Conservation (phyloP, 2,797 vertebrate genomes). For the Myotis vivesi region DNA sequence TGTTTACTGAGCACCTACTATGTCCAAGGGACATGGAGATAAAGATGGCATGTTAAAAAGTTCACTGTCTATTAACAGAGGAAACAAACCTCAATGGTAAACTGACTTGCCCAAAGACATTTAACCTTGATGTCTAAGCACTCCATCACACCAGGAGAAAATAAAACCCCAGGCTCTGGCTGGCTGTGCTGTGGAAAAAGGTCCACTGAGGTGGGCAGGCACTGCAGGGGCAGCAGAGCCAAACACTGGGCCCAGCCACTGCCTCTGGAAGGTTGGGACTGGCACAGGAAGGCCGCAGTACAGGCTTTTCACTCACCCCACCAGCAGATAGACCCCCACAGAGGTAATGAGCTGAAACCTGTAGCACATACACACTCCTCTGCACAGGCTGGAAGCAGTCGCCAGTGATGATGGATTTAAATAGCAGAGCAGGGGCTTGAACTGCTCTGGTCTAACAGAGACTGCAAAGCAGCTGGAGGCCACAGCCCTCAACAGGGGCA, state of each 20-base stretch:
- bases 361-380: not conserved
- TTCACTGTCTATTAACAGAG: not conserved
- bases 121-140: not conserved
- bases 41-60: not conserved
- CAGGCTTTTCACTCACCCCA: not conserved
- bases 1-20: not conserved
- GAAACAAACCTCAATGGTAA: not conserved
- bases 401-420: conserved; percentile 46
- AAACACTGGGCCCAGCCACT: not conserved
- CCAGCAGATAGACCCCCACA: not conserved
- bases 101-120: not conserved
- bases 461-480: conserved; percentile 43
- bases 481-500: not conserved
- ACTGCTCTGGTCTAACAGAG: not conserved
- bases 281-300: not conserved
- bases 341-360: conserved; percentile 46
- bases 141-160: not conserved
- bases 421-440: conserved; percentile 39
- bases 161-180: not conserved
- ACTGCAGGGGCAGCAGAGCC: not conserved
- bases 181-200: not conserved
- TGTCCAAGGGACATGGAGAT: not conserved
- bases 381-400: conserved; percentile 32
- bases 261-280: not conserved
- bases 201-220: not conserved